Evolutionary conservation across 2,888 invertebrate genomes (phyloP).

Genomic region (Cremastinae sp.): DNA sequence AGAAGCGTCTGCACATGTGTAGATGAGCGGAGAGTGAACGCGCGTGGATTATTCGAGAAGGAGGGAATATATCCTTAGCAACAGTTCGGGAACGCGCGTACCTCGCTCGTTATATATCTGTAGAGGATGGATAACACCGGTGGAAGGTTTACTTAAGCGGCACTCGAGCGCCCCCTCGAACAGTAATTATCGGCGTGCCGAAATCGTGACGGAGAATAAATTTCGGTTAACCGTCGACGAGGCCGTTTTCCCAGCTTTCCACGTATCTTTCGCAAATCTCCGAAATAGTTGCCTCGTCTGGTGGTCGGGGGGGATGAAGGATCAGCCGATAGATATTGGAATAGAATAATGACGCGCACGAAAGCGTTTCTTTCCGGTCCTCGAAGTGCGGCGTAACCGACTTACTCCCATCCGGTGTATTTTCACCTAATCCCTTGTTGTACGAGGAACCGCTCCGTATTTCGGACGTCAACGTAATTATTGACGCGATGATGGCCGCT

Average conservation of each 20-base stretch:
- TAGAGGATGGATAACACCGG: constrained; percentile 26
- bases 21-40: background rate
- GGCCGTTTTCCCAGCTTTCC: constrained; percentile 26
- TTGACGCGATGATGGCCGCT: no score
- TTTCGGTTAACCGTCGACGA: constrained; percentile 62
- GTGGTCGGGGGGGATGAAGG: no score
- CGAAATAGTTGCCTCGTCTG: no score
- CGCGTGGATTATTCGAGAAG: background rate
- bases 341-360: no score
- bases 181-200: constrained; percentile 67
- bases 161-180: constrained; percentile 49
- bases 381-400: no score
- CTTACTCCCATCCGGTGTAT: no score
- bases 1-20: constrained; percentile 27
- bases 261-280: background rate
- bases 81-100: background rate
- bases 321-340: no score
- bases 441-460: no score
- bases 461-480: no score
- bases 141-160: constrained; percentile 56
- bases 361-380: no score
- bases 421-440: no score
- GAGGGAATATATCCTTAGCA: constrained; percentile 3
- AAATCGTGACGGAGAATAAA: constrained; percentile 69
- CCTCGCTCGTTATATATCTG: constrained; percentile 5